These are phyloP conservation scores for Scotopteryx bipunctaria DNA, from an alignment of 2,888 invertebrate species.

Conservation along the genomic window DNA sequence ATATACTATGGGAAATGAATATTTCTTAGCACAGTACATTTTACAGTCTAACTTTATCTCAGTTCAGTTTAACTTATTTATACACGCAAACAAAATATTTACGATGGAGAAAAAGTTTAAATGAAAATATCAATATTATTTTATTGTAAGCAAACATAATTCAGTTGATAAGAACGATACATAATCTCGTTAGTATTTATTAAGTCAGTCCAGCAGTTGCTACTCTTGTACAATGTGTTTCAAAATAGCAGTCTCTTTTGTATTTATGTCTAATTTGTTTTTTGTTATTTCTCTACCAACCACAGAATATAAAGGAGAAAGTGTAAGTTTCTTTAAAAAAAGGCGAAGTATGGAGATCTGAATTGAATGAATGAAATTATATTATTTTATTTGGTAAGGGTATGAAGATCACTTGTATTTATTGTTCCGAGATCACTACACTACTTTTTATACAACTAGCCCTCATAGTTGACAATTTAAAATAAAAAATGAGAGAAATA, in stretches of 20 bases:
- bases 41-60: no score
- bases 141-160: background rate
- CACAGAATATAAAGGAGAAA: background rate
- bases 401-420: no score
- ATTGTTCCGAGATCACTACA: no score
- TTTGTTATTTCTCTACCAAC: background rate
- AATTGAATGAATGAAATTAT: no score
- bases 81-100: background rate
- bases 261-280: slow-evolving; percentile 3
- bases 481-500: no score
- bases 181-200: background rate
- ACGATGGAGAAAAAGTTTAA: background rate
- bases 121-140: slow-evolving; percentile 6
- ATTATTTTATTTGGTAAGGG: no score
- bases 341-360: no score
- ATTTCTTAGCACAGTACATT: no score
- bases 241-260: slow-evolving; percentile 1
- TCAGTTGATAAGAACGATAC: background rate
- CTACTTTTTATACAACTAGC: no score
- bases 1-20: no score
- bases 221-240: slow-evolving; percentile 5
- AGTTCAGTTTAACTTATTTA: background rate
- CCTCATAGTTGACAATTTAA: no score
- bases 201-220: background rate
- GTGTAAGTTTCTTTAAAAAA: background rate